A percentile compares a stretch with the other conserved stretches of the same genome.
Evolutionary conservation across 92 coral and sea anemone species (phyloP).

Genomic region (Epizoanthus ramosus): DNA sequence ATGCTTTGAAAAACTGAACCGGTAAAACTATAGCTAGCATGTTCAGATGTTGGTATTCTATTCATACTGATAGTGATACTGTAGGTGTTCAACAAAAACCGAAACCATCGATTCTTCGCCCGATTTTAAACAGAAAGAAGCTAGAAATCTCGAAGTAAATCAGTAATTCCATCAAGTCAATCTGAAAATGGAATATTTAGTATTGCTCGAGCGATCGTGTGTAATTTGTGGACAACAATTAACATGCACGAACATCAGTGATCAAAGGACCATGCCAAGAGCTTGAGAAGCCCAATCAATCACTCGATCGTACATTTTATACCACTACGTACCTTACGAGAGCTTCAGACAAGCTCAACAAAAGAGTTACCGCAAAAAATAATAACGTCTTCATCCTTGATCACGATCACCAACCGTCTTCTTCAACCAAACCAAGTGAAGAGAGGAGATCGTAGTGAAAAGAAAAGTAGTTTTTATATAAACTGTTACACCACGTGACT

Average conservation of each 20-base stretch:
- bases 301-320: neutral
- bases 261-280: neutral
- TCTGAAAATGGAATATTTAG: too few relatives aligned
- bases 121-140: too few relatives aligned
- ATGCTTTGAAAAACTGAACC: too few relatives aligned
- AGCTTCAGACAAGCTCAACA: slow-evolving; percentile 69
- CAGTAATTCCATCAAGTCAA: too few relatives aligned
- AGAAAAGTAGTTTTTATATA: neutral
- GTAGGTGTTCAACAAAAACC: too few relatives aligned
- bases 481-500: neutral
- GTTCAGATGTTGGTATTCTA: too few relatives aligned
- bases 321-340: slow-evolving; percentile 56
- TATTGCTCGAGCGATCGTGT: too few relatives aligned
- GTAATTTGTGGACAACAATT: too few relatives aligned
- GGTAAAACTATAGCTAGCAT: too few relatives aligned
- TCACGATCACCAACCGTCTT: neutral
- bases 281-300: neutral
- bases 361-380: slow-evolving; percentile 27
- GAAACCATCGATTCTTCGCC: too few relatives aligned
- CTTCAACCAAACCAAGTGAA: neutral
- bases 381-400: slow-evolving; percentile 49
- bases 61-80: too few relatives aligned
- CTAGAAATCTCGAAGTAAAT: too few relatives aligned
- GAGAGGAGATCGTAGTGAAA: neutral
- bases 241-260: neutral